phyloP scores from a whole-genome alignment of 2,888 invertebrate species.

The Helleia helle region DNA sequence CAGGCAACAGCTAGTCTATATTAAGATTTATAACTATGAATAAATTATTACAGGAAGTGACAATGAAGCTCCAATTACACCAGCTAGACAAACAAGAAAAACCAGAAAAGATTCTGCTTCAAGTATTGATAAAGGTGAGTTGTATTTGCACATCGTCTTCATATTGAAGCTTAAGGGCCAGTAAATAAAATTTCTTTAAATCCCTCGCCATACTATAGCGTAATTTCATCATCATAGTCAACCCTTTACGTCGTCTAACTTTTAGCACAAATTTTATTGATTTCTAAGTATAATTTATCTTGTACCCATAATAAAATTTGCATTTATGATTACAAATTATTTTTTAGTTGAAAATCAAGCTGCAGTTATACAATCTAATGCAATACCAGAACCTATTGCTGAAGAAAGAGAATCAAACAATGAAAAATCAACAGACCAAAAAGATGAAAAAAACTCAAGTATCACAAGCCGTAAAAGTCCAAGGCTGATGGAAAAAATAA shows the following conservation, averaged over 20 bases:
- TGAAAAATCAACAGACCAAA: constrained; percentile 20
- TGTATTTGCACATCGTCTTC: too few relatives aligned
- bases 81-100: constrained; percentile 37
- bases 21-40: too few relatives aligned
- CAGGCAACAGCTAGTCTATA: too few relatives aligned
- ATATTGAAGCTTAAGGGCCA: too few relatives aligned
- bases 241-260: too few relatives aligned
- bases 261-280: too few relatives aligned
- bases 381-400: constrained; percentile 32
- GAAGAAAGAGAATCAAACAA: constrained; percentile 39
- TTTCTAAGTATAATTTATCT: too few relatives aligned
- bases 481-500: constrained; percentile 27
- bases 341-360: constrained; percentile 30
- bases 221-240: too few relatives aligned
- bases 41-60: constrained; percentile 67
- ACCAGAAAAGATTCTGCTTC: constrained; percentile 52
- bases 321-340: constrained; percentile 4
- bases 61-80: constrained; percentile 43
- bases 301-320: too few relatives aligned
- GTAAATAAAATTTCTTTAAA: too few relatives aligned
- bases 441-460: constrained; percentile 10
- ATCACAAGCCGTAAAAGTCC: constrained; percentile 25
- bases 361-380: constrained; percentile 23
- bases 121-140: constrained; percentile 50
- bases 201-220: too few relatives aligned